Base-by-base conservation (phyloP, 2,797 vertebrate genomes). In the Eulemur rubriventer region DNA sequence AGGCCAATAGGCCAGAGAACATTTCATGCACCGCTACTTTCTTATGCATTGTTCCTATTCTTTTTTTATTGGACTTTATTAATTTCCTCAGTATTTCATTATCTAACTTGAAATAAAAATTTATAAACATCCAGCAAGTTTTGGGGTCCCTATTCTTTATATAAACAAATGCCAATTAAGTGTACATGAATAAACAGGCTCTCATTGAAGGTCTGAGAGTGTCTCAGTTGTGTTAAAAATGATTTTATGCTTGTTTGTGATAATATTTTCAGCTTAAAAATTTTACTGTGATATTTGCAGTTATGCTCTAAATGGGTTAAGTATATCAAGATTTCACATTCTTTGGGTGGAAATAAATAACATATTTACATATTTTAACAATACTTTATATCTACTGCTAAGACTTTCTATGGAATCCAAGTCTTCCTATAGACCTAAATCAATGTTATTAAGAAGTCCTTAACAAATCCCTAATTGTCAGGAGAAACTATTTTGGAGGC, bases 21-120 rank as follows among this genome's bases (percentile, higher is more conserved):
- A 22, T 81, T 69, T 30, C 46, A 61, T 3, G 3, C 24, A 35
- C 8, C 2, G 17, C 72, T 57, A 35, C 9, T 26, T 55, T 28
- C 7, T 26, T 50, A 46, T 22, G 0, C 5, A 6, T 28, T 14
- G 4, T 52, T 30, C 7, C 1, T 12, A 10, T 65, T 28, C 16
- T 73, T 38, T 84, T 26, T 55, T 61, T 33, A 7, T 28, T 50
- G 69, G n/a, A 35, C 26, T 73, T 61, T 55, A 17, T 75, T 55
- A 8, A 33, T 13, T 9, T 9, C 16, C 11, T 83, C 33, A 48
- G 33, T 26, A 33, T 46, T 55, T 30, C 46, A 33, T 52, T 70
- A 52, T 24, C 5, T 84, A 70, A 33, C 17, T 38, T 52, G 59
- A 88, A 87, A 87, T 17, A 67, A 83, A 13, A 38, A 43, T 16